Evolutionary conservation across 2,888 invertebrate genomes (phyloP), one percentile per base, ranked within the genome.

Genomic region (Chaitophorus viminalis): DNA sequence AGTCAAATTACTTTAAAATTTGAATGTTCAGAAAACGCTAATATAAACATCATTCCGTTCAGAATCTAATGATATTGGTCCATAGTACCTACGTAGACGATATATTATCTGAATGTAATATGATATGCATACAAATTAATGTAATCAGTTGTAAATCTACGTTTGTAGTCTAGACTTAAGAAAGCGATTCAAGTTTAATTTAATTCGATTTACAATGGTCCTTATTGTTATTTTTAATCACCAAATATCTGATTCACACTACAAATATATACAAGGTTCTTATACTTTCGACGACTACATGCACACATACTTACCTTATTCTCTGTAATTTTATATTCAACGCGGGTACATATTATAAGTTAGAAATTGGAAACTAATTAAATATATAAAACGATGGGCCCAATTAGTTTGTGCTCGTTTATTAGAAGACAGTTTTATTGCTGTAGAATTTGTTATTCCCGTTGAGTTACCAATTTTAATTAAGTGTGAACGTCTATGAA

Each of bases 361-460:
- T 60, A 21, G 60, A 6, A 60, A 60, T 25, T 29, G 76, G 39
- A 76, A 76, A 76, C 21, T 76, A 78, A 78, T 78, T 54, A 54
- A 54, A 77, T 78, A 78, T 78, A 78, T 33, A 54, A 78, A 78
- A 78, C 33, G 33, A 54, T 78, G 33, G 1, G 33, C 33, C 77
- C 33, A 78, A 78, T 78, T 78, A 78, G 39, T 17, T 33, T 1
- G 33, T 33, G 33, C 33, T 14, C 21, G 17, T 78, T 78, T 77
- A 77, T 33, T 33, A 31, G 33, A 11, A 6, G 33, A 54, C 25
- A 54, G 54, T 33, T 54, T 31, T 54, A 77, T 54, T 77, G 33
- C 54, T 33, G n/a, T 74, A 9, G 74, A 74, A 5, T 18, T 25
- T 21, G 25, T 33, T 18, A 25, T 33, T 33, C 14, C 33, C 25